Evolutionary conservation across 2,888 invertebrate genomes (phyloP).

Genomic region (Acanthosoma haemorrhoidale): DNA sequence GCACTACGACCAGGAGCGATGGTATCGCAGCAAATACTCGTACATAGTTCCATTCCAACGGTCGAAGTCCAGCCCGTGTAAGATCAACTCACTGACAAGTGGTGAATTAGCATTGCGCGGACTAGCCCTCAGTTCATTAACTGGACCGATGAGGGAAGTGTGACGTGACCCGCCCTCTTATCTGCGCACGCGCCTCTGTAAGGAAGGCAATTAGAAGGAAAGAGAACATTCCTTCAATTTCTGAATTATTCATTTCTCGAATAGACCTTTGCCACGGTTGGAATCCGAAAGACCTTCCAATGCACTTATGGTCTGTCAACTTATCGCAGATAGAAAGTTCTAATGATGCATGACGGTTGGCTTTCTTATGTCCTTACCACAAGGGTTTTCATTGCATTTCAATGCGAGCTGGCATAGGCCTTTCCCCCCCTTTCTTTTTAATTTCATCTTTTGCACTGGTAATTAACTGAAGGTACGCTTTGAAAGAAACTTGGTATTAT

Average conservation of each 20-base stretch:
- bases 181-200: background rate
- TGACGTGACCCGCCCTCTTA: background rate
- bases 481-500: background rate
- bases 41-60: too few species aligned
- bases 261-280: background rate
- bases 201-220: background rate
- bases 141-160: background rate
- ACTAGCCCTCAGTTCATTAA: too few species aligned
- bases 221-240: conserved; percentile 15
- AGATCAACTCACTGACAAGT: background rate
- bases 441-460: background rate
- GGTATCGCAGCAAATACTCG: too few species aligned
- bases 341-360: background rate
- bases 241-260: conserved; percentile 18
- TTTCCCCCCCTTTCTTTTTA: background rate
- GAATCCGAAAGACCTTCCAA: background rate
- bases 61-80: background rate
- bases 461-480: background rate
- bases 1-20: background rate
- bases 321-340: conserved; percentile 6
- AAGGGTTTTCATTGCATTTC: background rate
- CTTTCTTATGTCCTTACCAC: background rate
- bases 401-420: background rate
- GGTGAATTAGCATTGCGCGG: background rate
- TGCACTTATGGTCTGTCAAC: conserved; percentile 9